Base-by-base conservation (phyloP, 1,140 invertebrate species). In the Neelides sp. region DNA sequence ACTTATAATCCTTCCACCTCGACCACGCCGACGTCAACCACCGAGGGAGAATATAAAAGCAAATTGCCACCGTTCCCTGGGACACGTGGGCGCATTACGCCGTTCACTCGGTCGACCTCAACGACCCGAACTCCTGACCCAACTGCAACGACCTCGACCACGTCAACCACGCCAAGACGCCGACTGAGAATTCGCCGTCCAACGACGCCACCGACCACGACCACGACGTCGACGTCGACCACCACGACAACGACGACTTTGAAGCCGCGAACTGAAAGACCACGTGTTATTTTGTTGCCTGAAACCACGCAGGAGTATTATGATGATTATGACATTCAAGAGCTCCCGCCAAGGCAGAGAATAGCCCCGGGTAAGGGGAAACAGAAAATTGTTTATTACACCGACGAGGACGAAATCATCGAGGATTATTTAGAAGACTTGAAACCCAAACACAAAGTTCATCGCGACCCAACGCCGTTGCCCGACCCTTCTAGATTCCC, bases 221-320 rank as follows among this genome's bases (percentile, higher is more conserved):
- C 42, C 12, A 10, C 42, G 19, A 44, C 26, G 4, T 5, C 5
- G 20, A 40, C 47, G 1, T 36, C 48, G 8, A 50, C 55, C 3
- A 37, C 50, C 27, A 44, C 50, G 3, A 46, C 55, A 37, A 15
- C 54, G 24, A 5, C 49, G 2, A 12, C 44, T 23, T 15, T 37
- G n/a, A n/a, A n/a, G n/a, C 4, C 26, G 12, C 4, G 23, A 28
- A 30, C 5, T 30, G 26, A 4, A 19, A 43, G 7, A 10, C 4
- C 19, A 3, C 32, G 26, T 3, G 32, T 28, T 7, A 45, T 28
- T 19, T 28, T 28, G 8, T 8, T 45, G 3, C 43, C 43, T 17
- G 43, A 45, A 28, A 28, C 32, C 13, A 45, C 10, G 27, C 43
- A 45, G 32, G 43, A 28, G 3, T 7, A 30, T 28, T 24, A 45